Evolutionary conservation across 2,888 invertebrate genomes (phyloP).

Genomic region (Dastarcus helophoroides): DNA sequence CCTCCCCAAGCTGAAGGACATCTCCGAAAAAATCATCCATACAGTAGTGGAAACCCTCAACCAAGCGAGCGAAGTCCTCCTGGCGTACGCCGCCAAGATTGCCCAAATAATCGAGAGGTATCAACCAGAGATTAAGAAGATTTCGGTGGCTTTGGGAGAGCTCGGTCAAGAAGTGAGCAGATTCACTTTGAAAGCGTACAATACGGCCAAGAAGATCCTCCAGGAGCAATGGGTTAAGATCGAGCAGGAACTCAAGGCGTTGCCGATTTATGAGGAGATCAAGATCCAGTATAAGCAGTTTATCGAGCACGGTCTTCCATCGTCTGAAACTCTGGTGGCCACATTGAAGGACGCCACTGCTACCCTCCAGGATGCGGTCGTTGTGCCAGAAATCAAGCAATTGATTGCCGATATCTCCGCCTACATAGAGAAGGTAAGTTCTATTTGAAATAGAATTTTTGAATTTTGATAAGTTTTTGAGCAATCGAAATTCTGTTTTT

Average conservation of each 20-base stretch:
- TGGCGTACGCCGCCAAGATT: constrained; percentile 40
- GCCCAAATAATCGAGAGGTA: constrained; percentile 50
- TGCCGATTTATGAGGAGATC: constrained; percentile 41
- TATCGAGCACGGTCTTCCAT: constrained; percentile 26
- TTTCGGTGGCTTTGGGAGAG: constrained; percentile 42
- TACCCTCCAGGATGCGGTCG: constrained; percentile 46
- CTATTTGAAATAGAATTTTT: constrained; percentile 4
- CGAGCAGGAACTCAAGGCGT: constrained; percentile 41
- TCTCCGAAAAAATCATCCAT: constrained; percentile 36
- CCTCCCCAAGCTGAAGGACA: constrained; percentile 32
- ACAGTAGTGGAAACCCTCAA: constrained; percentile 41
- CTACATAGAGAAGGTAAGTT: constrained; percentile 51
- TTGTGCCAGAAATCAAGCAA: constrained; percentile 51
- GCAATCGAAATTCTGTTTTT: no score
- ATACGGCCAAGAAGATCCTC: constrained; percentile 35
- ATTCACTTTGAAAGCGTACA: constrained; percentile 32
- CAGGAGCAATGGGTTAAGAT: constrained; percentile 35
- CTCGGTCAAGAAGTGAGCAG: constrained; percentile 39
- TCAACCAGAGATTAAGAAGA: constrained; percentile 52
- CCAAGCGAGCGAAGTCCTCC: constrained; percentile 28
- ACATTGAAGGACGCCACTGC: constrained; percentile 45
- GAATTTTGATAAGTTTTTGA: neutral
- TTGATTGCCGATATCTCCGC: constrained; percentile 47
- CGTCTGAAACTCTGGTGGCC: constrained; percentile 45
- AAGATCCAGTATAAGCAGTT: constrained; percentile 36